Evolutionary conservation across 2,797 vertebrate genomes (phyloP).

Genomic region (Catostomus latipinnis): DNA sequence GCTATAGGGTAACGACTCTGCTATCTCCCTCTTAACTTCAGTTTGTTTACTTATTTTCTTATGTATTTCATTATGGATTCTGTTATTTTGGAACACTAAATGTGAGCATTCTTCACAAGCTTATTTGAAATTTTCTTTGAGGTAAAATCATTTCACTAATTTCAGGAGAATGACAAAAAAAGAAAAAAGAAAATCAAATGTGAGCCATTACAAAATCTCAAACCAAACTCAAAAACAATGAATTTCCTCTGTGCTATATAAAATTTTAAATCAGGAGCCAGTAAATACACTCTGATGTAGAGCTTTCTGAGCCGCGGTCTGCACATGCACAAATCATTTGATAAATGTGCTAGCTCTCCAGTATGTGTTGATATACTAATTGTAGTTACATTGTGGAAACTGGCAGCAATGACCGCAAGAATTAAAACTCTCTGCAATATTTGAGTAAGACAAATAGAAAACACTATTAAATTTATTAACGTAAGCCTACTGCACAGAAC

Average conservation of each 20-base stretch:
- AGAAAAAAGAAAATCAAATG: neutral
- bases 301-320: neutral
- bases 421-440: conserved; percentile 4
- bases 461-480: conserved; percentile 25
- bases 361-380: conserved; percentile 30
- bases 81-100: neutral
- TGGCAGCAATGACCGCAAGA: conserved; percentile 5
- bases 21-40: too few relatives aligned
- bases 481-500: neutral
- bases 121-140: neutral
- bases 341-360: conserved; percentile 26
- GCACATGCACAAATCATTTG: conserved; percentile 10
- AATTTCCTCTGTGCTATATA: neutral
- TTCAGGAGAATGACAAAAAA: too few relatives aligned
- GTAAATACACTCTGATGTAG: conserved; percentile 22
- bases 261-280: conserved; percentile 1
- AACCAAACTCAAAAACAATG: conserved; percentile 20
- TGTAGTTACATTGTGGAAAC: conserved; percentile 30
- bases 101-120: neutral
- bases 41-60: too few relatives aligned
- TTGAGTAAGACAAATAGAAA: conserved; percentile 8
- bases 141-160: too few relatives aligned
- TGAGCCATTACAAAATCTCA: neutral
- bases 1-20: too few relatives aligned
- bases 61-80: too few relatives aligned